Base-by-base conservation (phyloP, 1,140 invertebrate species). In the Neodiprion pinetum region DNA sequence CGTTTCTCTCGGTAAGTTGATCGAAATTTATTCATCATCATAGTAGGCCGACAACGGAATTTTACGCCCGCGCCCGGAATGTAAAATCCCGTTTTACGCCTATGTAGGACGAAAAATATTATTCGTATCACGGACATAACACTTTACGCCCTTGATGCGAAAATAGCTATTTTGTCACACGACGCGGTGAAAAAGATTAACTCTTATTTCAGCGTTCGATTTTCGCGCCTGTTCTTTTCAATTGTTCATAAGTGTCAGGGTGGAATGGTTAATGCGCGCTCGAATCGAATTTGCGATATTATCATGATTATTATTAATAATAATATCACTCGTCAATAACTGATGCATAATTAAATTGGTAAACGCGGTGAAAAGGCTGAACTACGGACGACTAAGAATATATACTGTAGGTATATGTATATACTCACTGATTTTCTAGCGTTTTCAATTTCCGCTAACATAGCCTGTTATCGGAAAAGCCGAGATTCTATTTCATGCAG, bases 1-100 rank as follows among this genome's bases (percentile, higher is more conserved):
- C 98, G 78, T 99, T 99, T 90, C 91, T 99, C 78, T 99, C 98
- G 87, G 97, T 98, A 90, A 93, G 90, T 91, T 88, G 68, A 86
- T 86, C 86, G 73, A 21, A 8, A 11, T 49, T 67, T 67, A 11
- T 72, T 71, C 8, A 75, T 50, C 61, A 72, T n/a, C 1, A 17
- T 21, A 12, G 48, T 69, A 61, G 48, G 28, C 65, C n/a, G 28
- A 68, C 10, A n/a, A n/a, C 53, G 10, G n/a, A 61, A 61, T n/a
- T 61, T 61, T 61, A 61, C 17, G 17, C 17, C 17, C 17, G 17
- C 17, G 17, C 17, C 0, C 17, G 17, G 17, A 17, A 17, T 17
- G 17, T 17, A 17, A 17, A 17, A 17, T 17, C 17, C 17, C 17
- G 17, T 17, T 17, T 17, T 17, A 17, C 17, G 17, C 17, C 17